These are phyloP conservation scores for Sebastes oblongus DNA, from an alignment of 2,797 vertebrate species.

Conservation along the genomic window DNA sequence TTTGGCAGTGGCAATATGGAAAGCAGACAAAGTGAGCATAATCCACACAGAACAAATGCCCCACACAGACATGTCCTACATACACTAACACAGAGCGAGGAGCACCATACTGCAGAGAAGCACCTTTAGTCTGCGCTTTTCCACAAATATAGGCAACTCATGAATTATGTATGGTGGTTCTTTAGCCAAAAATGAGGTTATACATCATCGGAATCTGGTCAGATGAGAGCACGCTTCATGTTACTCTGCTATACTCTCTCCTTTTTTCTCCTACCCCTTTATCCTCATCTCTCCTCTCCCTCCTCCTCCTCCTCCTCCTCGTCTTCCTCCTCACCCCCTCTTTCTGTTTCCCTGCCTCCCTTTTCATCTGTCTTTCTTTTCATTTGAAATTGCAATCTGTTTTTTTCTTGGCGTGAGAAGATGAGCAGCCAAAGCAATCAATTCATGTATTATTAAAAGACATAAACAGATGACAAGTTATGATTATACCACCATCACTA, in stretches of 20 bases:
- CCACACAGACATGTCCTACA: slow-evolving; percentile 45
- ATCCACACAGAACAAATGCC: slow-evolving; percentile 25
- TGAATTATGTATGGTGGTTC: slow-evolving; percentile 64
- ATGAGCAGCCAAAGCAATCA: neutral
- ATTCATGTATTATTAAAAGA: neutral
- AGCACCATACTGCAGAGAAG: slow-evolving; percentile 12
- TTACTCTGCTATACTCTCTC: slow-evolving; percentile 15
- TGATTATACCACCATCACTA: neutral
- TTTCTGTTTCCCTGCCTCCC: neutral
- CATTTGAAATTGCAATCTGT: slow-evolving; percentile 12
- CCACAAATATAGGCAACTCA: slow-evolving; percentile 54
- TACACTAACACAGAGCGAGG: neutral
- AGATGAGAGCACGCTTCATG: slow-evolving; percentile 32
- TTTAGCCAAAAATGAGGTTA: slow-evolving; percentile 53
- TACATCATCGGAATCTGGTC: slow-evolving; percentile 56
- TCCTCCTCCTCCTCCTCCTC: neutral
- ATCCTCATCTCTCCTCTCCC: slow-evolving; percentile 8
- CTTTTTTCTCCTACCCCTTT: neutral
- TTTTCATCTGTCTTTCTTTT: neutral
- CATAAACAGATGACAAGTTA: neutral
- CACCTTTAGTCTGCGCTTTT: slow-evolving; percentile 15
- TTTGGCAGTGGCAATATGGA: neutral
- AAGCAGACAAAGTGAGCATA: neutral
- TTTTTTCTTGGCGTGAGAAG: neutral
- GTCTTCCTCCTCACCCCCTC: neutral